Conservation (phyloP, 2,888 invertebrate genomes). For the Andrena flavipes region DNA sequence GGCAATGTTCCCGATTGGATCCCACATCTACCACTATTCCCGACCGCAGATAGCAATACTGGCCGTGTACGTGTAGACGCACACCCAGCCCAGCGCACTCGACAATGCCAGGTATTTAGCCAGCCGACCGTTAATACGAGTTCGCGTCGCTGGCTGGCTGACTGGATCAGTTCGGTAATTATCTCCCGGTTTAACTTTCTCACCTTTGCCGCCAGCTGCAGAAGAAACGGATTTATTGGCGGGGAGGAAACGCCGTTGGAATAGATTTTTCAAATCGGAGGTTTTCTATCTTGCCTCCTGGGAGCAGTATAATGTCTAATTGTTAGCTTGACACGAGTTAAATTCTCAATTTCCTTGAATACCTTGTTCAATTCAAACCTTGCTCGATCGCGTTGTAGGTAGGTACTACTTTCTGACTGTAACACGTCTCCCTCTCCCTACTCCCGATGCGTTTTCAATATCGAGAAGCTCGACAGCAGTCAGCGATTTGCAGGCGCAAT, state of each 20-base stretch:
- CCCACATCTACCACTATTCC: conserved; percentile 68
- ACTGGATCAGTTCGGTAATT: conserved; percentile 63
- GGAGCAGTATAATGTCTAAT: too few relatives aligned
- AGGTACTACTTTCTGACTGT: not conserved
- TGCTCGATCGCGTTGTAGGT: too few relatives aligned
- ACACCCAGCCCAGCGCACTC: conserved; percentile 39
- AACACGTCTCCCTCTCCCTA: not conserved
- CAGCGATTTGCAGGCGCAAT: conserved; percentile 40
- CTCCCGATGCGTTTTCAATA: not conserved
- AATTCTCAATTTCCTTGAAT: too few relatives aligned
- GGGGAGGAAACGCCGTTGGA: not conserved
- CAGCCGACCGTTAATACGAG: conserved; percentile 59
- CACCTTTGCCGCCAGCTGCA: conserved; percentile 27
- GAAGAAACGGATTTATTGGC: conserved; percentile 20
- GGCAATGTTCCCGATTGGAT: conserved; percentile 76
- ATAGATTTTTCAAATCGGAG: too few relatives aligned
- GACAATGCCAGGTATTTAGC: conserved; percentile 68
- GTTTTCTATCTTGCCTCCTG: too few relatives aligned
- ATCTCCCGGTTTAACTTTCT: conserved; percentile 63
- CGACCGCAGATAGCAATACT: conserved; percentile 67
- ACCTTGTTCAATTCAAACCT: too few relatives aligned
- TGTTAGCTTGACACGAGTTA: too few relatives aligned
- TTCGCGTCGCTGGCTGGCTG: conserved; percentile 59
- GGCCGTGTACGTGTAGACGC: conserved; percentile 38
- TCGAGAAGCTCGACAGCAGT: conserved; percentile 1